Base-by-base conservation (phyloP, 1,140 invertebrate genomes). In the Plectus sambesii region DNA sequence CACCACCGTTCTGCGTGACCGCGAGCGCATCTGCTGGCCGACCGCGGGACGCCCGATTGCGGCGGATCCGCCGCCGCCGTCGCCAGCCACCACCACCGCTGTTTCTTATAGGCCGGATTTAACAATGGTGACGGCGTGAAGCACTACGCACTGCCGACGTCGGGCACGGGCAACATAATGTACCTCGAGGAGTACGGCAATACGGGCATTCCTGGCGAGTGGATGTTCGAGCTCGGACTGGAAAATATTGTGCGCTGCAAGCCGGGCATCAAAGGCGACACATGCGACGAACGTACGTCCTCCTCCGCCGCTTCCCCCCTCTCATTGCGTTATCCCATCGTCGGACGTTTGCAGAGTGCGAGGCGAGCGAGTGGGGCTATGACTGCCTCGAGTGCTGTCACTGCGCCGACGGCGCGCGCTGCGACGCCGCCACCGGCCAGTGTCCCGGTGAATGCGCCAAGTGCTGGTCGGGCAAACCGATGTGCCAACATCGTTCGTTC, bases 101-200 rank as follows among this genome's bases (percentile, higher is more conserved):
- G n/a, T n/a, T n/a, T 2, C 22, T 55, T 63, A 6, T 42, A 61
- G 55, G 63, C 64, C 19, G 64, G 64, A 42, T 67, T 67, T 50
- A 69, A 55, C 36, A 42, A 45, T 30, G 64, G 64, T 6, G 55
- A 65, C 26, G 56, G 52, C 8, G 35, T 15, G 6, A 50, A 56
- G 22, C 45, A 57, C 35, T 67, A 59, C 52, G 51, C 62, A 17
- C 51, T 67, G 4, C 64, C 60, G 6, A 68, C 61, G 23, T 68
- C 63, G 19, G 64, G 64, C 22, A 69, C 66, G 20, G 67, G 58
- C 3, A 68, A 69, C 33, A 67, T 67, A 19, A 69, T 69, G 66
- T 69, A 59, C 41, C 42, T 67, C 53, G 61, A 69, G 42, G 64
- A 67, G 27, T 56, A 62, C 19, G 64, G 64, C 17, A 67, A 67